Conservation (phyloP, 2,797 vertebrate genomes). For the Lacerta viridis region DNA sequence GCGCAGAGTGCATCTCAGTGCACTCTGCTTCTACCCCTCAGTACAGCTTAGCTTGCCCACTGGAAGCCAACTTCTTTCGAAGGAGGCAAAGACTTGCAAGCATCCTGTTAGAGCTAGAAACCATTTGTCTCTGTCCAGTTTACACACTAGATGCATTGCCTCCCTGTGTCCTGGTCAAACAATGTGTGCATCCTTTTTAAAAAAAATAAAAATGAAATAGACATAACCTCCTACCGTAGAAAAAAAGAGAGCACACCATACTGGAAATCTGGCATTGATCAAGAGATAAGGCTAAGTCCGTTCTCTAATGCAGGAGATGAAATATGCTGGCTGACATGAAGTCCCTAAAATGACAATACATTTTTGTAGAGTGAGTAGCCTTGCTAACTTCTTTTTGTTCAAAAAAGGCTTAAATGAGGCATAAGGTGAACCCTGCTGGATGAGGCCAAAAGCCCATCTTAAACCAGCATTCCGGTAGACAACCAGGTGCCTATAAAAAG, state of each 20-base stretch:
- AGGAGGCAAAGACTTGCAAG: background rate
- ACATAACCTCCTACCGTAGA: background rate
- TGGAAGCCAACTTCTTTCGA: background rate
- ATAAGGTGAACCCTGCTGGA: background rate
- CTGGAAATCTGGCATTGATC: background rate
- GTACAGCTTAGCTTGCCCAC: background rate
- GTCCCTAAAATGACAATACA: background rate
- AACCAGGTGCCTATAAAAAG: background rate
- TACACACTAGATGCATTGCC: background rate
- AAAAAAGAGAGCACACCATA: background rate
- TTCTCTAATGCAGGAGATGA: background rate
- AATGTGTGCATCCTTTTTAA: background rate
- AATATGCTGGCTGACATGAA: background rate
- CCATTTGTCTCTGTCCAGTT: background rate
- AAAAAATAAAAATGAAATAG: background rate
- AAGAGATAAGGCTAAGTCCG: background rate
- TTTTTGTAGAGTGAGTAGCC: background rate
- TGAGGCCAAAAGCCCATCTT: background rate
- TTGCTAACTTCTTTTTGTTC: background rate
- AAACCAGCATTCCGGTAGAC: background rate
- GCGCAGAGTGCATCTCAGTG: background rate
- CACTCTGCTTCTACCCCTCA: background rate
- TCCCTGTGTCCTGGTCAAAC: background rate
- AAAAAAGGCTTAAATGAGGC: background rate
- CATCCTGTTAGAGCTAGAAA: background rate